phyloP scores from a whole-genome alignment of 2,888 invertebrate genomes.

The Nymphalis polychloros region DNA sequence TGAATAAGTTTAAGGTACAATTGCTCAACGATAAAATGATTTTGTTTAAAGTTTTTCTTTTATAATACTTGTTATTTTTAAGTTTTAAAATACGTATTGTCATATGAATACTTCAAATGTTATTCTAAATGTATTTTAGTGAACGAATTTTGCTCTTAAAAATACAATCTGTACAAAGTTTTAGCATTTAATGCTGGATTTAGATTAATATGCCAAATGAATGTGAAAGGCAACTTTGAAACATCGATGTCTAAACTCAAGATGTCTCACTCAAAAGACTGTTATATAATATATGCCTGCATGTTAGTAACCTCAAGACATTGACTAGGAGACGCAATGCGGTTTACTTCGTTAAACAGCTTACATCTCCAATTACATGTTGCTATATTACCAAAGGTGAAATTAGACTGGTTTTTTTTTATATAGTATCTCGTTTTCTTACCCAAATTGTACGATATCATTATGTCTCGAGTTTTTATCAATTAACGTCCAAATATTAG shows the following conservation, averaged over 20 bases:
- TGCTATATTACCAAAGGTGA: too few species aligned
- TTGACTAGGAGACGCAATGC: too few species aligned
- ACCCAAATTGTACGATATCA: too few species aligned
- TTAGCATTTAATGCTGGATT: conserved; percentile 33
- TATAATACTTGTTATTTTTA: neutral
- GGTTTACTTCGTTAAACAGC: too few species aligned
- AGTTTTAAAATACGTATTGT: neutral
- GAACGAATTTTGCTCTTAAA: conserved; percentile 11
- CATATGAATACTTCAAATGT: neutral
- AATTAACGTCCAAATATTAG: too few species aligned
- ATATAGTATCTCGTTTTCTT: too few species aligned
- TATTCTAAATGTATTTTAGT: neutral
- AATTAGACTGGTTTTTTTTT: too few species aligned
- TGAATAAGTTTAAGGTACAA: neutral
- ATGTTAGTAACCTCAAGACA: too few species aligned
- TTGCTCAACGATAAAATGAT: neutral
- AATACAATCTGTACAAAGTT: conserved; percentile 28
- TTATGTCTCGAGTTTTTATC: too few species aligned
- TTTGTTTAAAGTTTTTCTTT: neutral
- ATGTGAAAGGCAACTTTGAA: conserved; percentile 18
- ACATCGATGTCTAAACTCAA: neutral
- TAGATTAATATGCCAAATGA: conserved; percentile 18
- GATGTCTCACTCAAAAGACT: too few species aligned
- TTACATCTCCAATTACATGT: too few species aligned
- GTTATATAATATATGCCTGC: too few species aligned